Conservation (phyloP, 2,113 vertebrate genomes). For the Saiga tatarica region DNA sequence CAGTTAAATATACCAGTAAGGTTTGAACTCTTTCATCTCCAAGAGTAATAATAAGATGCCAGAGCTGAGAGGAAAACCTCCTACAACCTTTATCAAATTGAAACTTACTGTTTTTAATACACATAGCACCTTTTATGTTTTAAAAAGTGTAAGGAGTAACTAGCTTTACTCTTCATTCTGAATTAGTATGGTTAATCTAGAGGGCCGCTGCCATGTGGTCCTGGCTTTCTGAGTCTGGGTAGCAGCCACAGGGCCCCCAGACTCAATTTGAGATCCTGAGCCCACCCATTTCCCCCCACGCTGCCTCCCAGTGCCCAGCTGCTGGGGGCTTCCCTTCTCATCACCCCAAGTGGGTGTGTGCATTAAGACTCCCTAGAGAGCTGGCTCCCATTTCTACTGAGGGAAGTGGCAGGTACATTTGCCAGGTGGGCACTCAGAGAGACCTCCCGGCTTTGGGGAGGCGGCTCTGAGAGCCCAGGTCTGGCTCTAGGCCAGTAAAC, state of each 20-base stretch:
- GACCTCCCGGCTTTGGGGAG: background rate
- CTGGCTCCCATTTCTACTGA: background rate
- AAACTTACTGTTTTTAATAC: background rate
- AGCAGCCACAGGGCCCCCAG: background rate
- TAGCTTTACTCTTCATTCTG: background rate
- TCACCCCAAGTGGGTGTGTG: background rate
- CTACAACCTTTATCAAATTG: background rate
- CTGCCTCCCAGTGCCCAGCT: background rate
- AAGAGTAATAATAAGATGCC: background rate
- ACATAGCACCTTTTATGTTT: background rate
- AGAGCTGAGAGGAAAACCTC: background rate
- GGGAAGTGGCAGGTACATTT: background rate
- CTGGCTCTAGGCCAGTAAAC: background rate
- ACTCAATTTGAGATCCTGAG: background rate
- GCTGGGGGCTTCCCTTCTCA: background rate
- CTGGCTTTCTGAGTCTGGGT: background rate
- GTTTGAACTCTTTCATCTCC: background rate
- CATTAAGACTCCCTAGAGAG: background rate
- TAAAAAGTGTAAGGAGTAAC: background rate
- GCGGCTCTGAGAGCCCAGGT: background rate
- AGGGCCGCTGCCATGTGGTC: background rate
- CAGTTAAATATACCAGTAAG: background rate
- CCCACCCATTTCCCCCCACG: too few relatives aligned
- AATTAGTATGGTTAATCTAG: background rate
- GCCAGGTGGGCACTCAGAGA: background rate